Conservation (phyloP, 1,140 invertebrate genomes). For the Formica selysi region DNA sequence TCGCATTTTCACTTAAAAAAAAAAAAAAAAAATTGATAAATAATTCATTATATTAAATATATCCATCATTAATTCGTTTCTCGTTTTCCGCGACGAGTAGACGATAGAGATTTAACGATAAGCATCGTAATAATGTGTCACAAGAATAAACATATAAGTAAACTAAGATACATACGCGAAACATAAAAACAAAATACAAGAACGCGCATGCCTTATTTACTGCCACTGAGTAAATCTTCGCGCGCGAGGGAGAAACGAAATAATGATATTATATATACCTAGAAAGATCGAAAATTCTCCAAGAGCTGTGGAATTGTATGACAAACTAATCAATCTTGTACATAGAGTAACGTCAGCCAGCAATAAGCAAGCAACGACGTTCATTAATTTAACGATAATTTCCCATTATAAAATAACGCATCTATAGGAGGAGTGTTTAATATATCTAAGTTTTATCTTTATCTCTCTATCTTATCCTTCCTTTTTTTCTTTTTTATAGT, state of each 20-base stretch:
- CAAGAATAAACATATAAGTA: conserved; percentile 4
- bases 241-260: conserved; percentile 63
- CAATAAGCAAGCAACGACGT: conserved; percentile 56
- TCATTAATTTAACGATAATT: conserved; percentile 56
- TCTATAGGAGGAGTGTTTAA: conserved; percentile 57
- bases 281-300: conserved; percentile 32
- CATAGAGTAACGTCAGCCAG: conserved; percentile 58
- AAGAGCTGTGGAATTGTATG: conserved; percentile 55
- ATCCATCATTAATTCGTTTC: conserved; percentile 65
- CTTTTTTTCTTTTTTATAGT: not conserved
- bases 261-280: conserved; percentile 24
- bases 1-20: conserved; percentile 28
- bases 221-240: conserved; percentile 64
- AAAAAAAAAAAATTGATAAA: not conserved
- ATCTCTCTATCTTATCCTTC: not conserved
- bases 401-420: conserved; percentile 22
- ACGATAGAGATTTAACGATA: conserved; percentile 17
- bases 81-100: conserved; percentile 59
- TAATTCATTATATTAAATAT: conserved; percentile 38
- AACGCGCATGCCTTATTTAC: conserved; percentile 74
- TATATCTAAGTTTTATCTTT: conserved; percentile 50
- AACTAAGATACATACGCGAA: conserved; percentile 34
- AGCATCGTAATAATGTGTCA: conserved; percentile 43
- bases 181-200: conserved; percentile 44
- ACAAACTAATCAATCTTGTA: conserved; percentile 57